Evolutionary conservation across 1,140 invertebrate species (phyloP).

Genomic region (Planococcus citri): DNA sequence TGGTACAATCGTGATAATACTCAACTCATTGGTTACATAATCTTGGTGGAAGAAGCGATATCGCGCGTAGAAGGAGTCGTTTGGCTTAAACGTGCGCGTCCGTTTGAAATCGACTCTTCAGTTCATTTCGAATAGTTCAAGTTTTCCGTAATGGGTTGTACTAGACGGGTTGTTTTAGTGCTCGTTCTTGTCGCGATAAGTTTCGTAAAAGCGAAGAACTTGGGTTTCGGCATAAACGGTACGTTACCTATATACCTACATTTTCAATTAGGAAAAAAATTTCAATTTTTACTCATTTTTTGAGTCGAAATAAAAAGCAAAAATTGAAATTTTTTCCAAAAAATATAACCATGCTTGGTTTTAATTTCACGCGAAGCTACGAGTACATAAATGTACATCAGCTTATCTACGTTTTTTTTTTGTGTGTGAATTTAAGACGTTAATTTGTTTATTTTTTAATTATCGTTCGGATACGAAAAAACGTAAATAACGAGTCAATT

Average conservation of each 20-base stretch:
- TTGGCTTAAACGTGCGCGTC: background rate
- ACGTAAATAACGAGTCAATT: too few relatives aligned
- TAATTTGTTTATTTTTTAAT: too few relatives aligned
- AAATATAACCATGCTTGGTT: too few relatives aligned
- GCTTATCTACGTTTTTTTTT: too few relatives aligned
- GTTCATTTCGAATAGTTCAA: background rate
- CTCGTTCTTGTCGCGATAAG: background rate
- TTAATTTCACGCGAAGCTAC: too few relatives aligned
- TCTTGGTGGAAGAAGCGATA: background rate
- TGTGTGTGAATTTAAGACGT: too few relatives aligned
- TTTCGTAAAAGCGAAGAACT: background rate
- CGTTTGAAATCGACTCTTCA: background rate
- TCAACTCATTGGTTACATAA: background rate
- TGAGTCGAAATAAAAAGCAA: too few relatives aligned
- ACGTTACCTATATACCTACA: background rate
- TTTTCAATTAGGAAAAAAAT: too few relatives aligned
- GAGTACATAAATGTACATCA: too few relatives aligned
- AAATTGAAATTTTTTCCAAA: too few relatives aligned
- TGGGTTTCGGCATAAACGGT: background rate
- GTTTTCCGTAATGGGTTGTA: constrained; percentile 8
- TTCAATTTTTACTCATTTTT: too few relatives aligned
- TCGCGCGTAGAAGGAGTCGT: constrained; percentile 6
- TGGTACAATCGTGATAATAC: background rate
- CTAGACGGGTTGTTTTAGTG: background rate
- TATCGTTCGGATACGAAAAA: too few relatives aligned